A percentile compares a stretch with the other conserved stretches of the same genome.
Conservation (phyloP, 2,797 vertebrate species). For the Silurus aristotelis region DNA sequence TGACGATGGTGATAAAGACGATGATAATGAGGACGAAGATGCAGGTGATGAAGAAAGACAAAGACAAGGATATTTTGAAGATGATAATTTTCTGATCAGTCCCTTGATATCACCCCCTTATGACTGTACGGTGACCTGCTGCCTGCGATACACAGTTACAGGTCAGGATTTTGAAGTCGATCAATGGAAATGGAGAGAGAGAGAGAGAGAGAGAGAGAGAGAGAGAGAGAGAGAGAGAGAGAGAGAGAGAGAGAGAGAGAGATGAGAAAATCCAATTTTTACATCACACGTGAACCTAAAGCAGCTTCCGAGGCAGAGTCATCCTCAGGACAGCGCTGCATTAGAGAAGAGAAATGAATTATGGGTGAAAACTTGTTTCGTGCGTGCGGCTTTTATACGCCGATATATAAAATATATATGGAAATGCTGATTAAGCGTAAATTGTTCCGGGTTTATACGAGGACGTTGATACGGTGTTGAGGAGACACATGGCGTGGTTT, state of each 20-base stretch:
- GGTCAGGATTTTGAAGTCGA: neutral
- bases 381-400: neutral
- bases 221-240: neutral
- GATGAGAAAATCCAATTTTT: neutral
- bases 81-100: neutral
- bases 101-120: neutral
- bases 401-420: neutral
- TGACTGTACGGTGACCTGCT: neutral
- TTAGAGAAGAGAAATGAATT: constrained; percentile 9
- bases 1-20: too few relatives aligned
- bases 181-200: neutral
- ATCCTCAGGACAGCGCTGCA: neutral
- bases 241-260: neutral
- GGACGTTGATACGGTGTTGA: neutral
- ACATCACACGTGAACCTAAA: neutral
- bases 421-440: neutral
- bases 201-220: neutral
- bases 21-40: too few relatives aligned
- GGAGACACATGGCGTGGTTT: neutral
- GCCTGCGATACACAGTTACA: neutral
- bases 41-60: too few relatives aligned
- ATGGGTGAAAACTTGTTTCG: neutral
- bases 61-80: too few relatives aligned
- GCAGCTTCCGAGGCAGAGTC: neutral
- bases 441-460: neutral